These are phyloP conservation scores for Ptilonorhynchus violaceus DNA, from an alignment of 2,113 vertebrate genomes.

Conservation along the genomic window DNA sequence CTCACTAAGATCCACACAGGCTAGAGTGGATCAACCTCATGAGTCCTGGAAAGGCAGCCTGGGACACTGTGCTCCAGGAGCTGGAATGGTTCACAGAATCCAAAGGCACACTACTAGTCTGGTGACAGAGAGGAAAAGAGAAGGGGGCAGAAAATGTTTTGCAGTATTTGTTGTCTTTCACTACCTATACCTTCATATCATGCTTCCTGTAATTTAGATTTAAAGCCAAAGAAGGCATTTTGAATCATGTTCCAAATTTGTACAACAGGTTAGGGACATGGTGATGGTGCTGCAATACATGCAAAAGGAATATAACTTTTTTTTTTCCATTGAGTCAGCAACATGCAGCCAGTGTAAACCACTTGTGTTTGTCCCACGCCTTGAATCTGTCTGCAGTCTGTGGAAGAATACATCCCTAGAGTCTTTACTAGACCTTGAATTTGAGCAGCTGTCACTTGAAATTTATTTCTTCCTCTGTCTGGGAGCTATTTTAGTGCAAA, in stretches of 20 bases:
- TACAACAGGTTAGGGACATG: neutral
- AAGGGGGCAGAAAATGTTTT: neutral
- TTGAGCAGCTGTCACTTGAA: slow-evolving; percentile 3
- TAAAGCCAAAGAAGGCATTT: neutral
- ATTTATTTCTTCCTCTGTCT: slow-evolving; percentile 6
- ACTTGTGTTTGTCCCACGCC: neutral
- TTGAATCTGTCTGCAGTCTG: neutral
- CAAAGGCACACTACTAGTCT: neutral
- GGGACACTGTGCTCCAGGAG: neutral
- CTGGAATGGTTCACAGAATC: neutral
- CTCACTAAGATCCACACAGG: neutral
- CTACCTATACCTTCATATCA: neutral
- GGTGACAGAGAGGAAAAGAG: neutral
- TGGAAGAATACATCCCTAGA: neutral
- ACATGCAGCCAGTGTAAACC: neutral
- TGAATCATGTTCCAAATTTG: neutral
- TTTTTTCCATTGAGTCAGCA: neutral
- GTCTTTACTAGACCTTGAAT: neutral
- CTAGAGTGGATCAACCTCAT: neutral
- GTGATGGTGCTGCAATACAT: neutral
- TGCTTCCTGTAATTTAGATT: neutral
- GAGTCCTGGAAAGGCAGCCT: neutral
- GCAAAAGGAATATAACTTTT: neutral
- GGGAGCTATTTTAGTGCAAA: slow-evolving; percentile 25
- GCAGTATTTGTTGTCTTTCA: neutral